Evolutionary conservation across 2,113 vertebrate genomes (phyloP).

Genomic region (Epinephelus cyanopodus): DNA sequence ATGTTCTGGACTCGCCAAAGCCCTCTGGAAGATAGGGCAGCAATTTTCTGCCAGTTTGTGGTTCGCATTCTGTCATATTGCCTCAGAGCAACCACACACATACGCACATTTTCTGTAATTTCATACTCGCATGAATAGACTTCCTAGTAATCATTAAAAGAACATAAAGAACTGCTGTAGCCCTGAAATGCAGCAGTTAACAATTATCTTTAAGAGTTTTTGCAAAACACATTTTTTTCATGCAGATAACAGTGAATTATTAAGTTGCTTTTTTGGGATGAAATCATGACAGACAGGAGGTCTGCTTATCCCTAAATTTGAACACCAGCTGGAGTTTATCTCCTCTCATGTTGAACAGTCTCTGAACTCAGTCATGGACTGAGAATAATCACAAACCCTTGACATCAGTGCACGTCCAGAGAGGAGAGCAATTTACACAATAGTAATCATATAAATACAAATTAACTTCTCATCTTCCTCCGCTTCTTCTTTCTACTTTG

Average conservation of each 20-base stretch:
- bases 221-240: conserved; percentile 20
- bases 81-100: conserved; percentile 37
- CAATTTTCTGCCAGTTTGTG: conserved; percentile 48
- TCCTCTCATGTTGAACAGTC: conserved; percentile 34
- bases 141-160: conserved; percentile 42
- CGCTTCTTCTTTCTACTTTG: conserved; percentile 6
- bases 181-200: conserved; percentile 40
- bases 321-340: conserved; percentile 48
- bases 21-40: conserved; percentile 40
- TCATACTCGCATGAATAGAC: conserved; percentile 44
- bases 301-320: conserved; percentile 38
- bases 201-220: conserved; percentile 36
- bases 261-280: conserved; percentile 30
- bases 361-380: conserved; percentile 32
- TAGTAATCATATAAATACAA: conserved; percentile 48
- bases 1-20: conserved; percentile 42
- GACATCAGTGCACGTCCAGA: conserved; percentile 23
- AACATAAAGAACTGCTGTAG: conserved; percentile 21
- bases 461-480: conserved; percentile 29
- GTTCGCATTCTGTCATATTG: conserved; percentile 26
- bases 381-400: conserved; percentile 35
- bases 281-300: conserved; percentile 21
- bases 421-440: conserved; percentile 31
- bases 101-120: conserved; percentile 47
- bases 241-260: conserved; percentile 34